A percentile compares a stretch with the other conserved stretches of the same genome.
phyloP scores from a whole-genome alignment of 2,888 invertebrate species.

The Drosophila austrosaltans region DNA sequence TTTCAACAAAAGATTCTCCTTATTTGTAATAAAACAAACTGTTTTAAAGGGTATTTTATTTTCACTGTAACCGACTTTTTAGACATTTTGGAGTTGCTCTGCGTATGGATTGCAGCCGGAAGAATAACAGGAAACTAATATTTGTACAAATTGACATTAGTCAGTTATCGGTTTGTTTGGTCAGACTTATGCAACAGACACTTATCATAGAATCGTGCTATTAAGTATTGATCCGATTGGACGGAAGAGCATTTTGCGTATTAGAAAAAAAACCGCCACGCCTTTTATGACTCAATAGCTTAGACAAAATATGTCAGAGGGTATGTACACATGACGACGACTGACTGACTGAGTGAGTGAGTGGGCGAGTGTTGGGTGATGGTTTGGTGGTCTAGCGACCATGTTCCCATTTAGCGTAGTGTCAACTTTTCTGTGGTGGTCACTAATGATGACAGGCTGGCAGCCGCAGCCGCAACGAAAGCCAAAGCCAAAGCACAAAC shows the following conservation, averaged over 20 bases:
- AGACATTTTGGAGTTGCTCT: background rate
- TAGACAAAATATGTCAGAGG: conserved; percentile 44
- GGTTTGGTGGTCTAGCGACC: conserved; percentile 27
- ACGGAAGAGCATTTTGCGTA: conserved; percentile 46
- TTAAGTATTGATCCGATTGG: conserved; percentile 24
- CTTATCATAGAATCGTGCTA: conserved; percentile 54
- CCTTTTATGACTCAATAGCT: conserved; percentile 73
- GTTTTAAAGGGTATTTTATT: background rate
- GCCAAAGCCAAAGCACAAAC: conserved; percentile 53
- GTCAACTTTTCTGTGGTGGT: conserved; percentile 78
- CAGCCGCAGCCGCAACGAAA: conserved; percentile 38
- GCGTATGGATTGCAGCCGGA: conserved; percentile 42
- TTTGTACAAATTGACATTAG: conserved; percentile 49
- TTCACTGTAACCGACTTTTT: background rate
- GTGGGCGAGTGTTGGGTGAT: background rate
- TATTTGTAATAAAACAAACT: background rate
- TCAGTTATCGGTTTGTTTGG: conserved; percentile 11
- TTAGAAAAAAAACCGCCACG: conserved; percentile 54
- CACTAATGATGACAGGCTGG: conserved; percentile 76
- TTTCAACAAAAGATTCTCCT: background rate
- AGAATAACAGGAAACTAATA: conserved; percentile 47
- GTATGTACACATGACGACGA: conserved; percentile 27
- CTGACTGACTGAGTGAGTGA: background rate
- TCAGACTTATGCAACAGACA: conserved; percentile 50
- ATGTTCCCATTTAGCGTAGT: conserved; percentile 69